These are phyloP conservation scores for Oligia fasciuncula DNA, from an alignment of 2,888 invertebrate genomes.

Conservation along the genomic window DNA sequence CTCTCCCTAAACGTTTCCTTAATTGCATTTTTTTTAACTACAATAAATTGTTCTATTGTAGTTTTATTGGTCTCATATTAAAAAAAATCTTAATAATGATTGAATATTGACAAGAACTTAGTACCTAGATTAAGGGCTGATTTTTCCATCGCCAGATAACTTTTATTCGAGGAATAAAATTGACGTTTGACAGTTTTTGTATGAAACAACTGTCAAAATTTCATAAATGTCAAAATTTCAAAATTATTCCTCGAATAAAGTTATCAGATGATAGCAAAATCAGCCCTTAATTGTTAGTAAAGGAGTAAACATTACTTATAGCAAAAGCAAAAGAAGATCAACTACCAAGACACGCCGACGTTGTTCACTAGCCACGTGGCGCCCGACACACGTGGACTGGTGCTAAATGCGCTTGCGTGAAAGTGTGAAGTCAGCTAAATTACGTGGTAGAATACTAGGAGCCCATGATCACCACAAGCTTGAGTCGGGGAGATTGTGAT, in stretches of 20 bases:
- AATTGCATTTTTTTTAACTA: too few relatives aligned
- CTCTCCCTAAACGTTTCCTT: too few relatives aligned
- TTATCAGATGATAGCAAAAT: too few relatives aligned
- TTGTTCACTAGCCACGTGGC: not conserved
- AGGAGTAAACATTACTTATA: not conserved
- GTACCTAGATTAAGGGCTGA: not conserved
- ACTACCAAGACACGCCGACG: not conserved
- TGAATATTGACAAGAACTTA: not conserved
- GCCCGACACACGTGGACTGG: not conserved
- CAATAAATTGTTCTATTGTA: too few relatives aligned
- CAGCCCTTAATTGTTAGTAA: not conserved
- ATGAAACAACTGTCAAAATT: too few relatives aligned
- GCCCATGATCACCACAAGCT: not conserved
- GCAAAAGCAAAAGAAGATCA: not conserved
- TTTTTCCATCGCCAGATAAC: too few relatives aligned
- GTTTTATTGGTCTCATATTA: not conserved
- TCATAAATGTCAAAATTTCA: too few relatives aligned
- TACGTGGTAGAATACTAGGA: slow-evolving; percentile 8
- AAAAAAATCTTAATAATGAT: not conserved
- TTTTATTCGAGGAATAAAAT: too few relatives aligned
- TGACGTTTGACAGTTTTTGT: too few relatives aligned
- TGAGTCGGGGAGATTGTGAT: not conserved
- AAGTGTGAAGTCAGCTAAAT: not conserved
- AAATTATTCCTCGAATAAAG: too few relatives aligned
- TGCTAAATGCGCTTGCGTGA: slow-evolving; percentile 14